These are phyloP conservation scores for Sebastolobus alascanus DNA, from an alignment of 2,797 vertebrate species.

Conservation along the genomic window DNA sequence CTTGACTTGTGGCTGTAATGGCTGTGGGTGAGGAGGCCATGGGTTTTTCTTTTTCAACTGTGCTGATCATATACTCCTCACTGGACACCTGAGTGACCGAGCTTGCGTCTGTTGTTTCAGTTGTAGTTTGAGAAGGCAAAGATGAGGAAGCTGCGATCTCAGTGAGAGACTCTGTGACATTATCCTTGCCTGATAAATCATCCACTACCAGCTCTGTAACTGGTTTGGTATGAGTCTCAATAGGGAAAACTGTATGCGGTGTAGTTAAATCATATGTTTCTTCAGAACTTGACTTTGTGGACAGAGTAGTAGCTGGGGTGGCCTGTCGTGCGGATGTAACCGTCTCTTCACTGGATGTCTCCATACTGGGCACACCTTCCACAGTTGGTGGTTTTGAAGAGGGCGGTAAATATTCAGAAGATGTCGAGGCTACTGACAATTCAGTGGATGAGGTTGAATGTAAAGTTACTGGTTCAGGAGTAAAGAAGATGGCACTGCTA, in stretches of 20 bases:
- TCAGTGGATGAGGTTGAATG: constrained; percentile 37
- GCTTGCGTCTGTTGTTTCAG: constrained; percentile 35
- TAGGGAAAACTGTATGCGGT: constrained; percentile 2
- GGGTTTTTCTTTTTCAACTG: constrained; percentile 22
- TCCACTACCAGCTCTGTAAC: not conserved
- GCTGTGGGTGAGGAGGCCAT: not conserved
- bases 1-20: constrained; percentile 1
- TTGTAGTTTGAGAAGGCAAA: constrained; percentile 36
- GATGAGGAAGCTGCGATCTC: constrained; percentile 46
- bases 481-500: constrained; percentile 30
- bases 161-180: constrained; percentile 17
- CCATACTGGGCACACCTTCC: constrained; percentile 22
- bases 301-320: not conserved
- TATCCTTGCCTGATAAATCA: constrained; percentile 9
- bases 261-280: constrained; percentile 32
- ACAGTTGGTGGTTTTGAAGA: constrained; percentile 33
- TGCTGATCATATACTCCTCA: constrained; percentile 50
- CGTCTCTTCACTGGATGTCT: constrained; percentile 35
- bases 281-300: constrained; percentile 34
- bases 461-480: constrained; percentile 36
- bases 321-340: constrained; percentile 17
- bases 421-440: constrained; percentile 33
- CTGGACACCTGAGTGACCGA: constrained; percentile 30
- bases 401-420: constrained; percentile 34
- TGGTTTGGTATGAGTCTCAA: constrained; percentile 26